phyloP scores from a whole-genome alignment of 2,113 vertebrate species.

The Cyprinodon variegatus region DNA sequence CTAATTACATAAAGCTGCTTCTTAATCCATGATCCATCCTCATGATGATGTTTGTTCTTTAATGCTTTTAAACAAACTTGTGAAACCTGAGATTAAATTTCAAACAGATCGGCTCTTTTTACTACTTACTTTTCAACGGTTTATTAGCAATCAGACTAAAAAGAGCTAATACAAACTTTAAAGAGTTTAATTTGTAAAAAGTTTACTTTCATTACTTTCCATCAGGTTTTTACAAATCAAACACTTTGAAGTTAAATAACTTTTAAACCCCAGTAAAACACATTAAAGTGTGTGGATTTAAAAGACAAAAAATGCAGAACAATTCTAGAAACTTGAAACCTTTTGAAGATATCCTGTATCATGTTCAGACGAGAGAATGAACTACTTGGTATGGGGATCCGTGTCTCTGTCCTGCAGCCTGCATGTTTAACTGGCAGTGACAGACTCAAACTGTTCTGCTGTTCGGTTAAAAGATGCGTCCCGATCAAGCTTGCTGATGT shows the following conservation, averaged over 20 bases:
- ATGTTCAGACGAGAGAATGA: neutral
- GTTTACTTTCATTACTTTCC: neutral
- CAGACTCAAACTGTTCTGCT: neutral
- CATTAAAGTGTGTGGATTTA: neutral
- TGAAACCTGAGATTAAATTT: neutral
- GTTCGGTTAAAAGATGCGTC: neutral
- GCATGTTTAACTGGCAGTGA: neutral
- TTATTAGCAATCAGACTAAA: neutral
- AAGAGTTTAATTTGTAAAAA: neutral
- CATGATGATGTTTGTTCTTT: too few relatives aligned
- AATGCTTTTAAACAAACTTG: too few relatives aligned
- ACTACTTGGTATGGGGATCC: neutral
- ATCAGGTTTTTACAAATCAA: too few relatives aligned
- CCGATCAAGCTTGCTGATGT: slow-evolving; percentile 30
- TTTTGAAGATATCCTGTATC: neutral
- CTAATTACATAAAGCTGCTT: too few relatives aligned
- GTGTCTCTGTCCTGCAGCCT: neutral
- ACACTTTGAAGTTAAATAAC: too few relatives aligned
- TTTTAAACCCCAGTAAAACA: neutral
- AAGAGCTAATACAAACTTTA: neutral
- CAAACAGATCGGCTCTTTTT: neutral
- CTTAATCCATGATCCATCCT: too few relatives aligned
- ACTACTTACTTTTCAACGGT: neutral
- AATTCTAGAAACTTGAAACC: neutral
- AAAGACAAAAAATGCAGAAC: neutral